phyloP scores from a whole-genome alignment of 2,888 invertebrate genomes.

The Cyclophora albipunctata region DNA sequence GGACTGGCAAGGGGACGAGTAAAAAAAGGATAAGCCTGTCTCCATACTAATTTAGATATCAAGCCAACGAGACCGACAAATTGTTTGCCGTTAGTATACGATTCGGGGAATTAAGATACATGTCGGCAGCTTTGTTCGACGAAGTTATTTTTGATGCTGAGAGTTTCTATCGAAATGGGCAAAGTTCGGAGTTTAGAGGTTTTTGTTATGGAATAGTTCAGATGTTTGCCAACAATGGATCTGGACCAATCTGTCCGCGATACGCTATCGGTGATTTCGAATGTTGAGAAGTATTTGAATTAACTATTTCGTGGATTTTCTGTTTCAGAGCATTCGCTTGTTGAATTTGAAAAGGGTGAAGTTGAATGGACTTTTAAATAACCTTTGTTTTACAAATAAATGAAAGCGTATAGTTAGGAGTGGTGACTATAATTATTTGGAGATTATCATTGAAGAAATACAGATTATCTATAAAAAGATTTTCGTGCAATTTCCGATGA shows the following conservation, averaged over 20 bases:
- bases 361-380: too few relatives aligned
- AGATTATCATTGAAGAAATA: too few relatives aligned
- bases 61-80: conserved; percentile 64
- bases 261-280: conserved; percentile 18
- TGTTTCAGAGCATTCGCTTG: neutral
- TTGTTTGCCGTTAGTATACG: conserved; percentile 56
- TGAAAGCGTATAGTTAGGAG: too few relatives aligned
- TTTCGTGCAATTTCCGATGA: too few relatives aligned
- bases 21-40: conserved; percentile 52
- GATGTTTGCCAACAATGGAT: conserved; percentile 28
- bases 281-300: conserved; percentile 17
- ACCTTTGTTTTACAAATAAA: too few relatives aligned
- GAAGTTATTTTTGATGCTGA: conserved; percentile 18
- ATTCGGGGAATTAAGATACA: conserved; percentile 50
- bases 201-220: conserved; percentile 45
- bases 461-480: too few relatives aligned
- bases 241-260: conserved; percentile 29
- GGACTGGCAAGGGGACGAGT: conserved; percentile 37
- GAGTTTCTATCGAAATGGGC: conserved; percentile 16
- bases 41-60: conserved; percentile 71
- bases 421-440: too few relatives aligned
- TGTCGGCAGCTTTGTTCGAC: conserved; percentile 16
- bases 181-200: conserved; percentile 33
- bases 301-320: conserved; percentile 2
- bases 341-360: too few relatives aligned